Evolutionary conservation across 2,888 invertebrate species (phyloP), one percentile per base, ranked within the genome.

Genomic region (Xylophagus ater): DNA sequence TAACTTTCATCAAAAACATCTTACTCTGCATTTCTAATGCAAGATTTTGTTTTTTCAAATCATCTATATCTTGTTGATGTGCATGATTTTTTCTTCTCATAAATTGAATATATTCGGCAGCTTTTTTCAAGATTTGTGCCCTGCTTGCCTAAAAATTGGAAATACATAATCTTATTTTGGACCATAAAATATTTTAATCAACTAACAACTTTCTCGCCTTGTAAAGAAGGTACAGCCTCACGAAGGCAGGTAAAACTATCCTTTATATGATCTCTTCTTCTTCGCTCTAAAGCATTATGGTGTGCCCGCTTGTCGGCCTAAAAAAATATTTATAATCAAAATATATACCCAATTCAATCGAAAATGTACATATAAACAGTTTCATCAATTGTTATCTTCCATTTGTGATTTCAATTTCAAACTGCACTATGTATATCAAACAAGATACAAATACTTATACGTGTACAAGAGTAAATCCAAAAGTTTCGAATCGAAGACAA

Each of bases 221-320:
- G 89, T 34, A 97, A 68, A 17, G 90, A 78, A 40, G 97, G 97
- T 45, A 98, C 92, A 6, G 93, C 84, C 60, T 97, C 96, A 51
- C 96, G 71, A 39, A 98, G 70, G 55, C 88, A 88, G 43, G 86
- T 86, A 60, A 98, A 98, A 63, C 94, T 96, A 60, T 97, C 97
- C 65, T 98, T 98, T 56, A 98, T 98, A 67, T 97, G 97, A 67
- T 98, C 97, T 54, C 97, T 75, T 47, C 98, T 73, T 67, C 96
- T 92, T 38, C 98, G 72, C 64, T 98, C 98, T 59, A 98, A 65
- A 19, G 97, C 97, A 73, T 98, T 98, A 63, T 98, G 98, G 60
- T 98, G 97, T 17, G 97, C 97, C 53, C 97, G 74, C 66, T 97
- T 96, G 60, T 93, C 92, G 21, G 92, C 92, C 84, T 92, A 64